These are phyloP conservation scores for Macrotus californicus DNA, from an alignment of 2,113 vertebrate genomes.

Conservation along the genomic window DNA sequence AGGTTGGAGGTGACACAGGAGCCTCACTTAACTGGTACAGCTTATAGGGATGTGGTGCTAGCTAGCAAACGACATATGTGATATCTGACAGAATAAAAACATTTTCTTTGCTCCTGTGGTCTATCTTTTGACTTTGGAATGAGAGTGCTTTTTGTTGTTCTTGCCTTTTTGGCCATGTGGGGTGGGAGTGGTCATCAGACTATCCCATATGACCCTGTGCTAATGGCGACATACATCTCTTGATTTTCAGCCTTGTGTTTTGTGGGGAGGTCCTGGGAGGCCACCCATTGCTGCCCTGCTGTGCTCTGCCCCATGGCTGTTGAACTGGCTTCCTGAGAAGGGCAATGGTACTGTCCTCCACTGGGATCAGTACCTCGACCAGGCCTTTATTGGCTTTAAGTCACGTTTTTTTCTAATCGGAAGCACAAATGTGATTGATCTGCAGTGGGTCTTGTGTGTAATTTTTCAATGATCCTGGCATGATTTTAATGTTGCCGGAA, in stretches of 20 bases:
- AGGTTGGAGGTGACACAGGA: too few species aligned
- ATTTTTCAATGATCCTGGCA: background rate
- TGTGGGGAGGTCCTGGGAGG: background rate
- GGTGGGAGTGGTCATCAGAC: background rate
- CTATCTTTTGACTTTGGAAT: background rate
- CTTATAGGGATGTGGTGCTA: background rate
- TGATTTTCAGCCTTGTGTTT: background rate
- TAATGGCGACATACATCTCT: background rate
- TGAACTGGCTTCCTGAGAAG: rapidly evolving
- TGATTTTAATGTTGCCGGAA: background rate
- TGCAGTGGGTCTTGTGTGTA: background rate
- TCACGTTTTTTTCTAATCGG: background rate
- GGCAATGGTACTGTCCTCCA: background rate
- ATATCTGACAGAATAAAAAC: background rate
- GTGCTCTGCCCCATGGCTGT: background rate
- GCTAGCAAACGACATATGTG: background rate
- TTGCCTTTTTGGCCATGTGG: background rate
- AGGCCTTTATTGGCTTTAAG: background rate
- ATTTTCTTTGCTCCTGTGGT: background rate
- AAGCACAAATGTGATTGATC: background rate
- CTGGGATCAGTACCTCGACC: background rate
- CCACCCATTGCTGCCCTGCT: too few species aligned
- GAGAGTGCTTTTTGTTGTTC: background rate
- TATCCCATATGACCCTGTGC: background rate
- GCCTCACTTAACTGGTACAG: background rate